Base-by-base conservation (phyloP, 64 coral and sea anemone species). In the Anthopleura sola region DNA sequence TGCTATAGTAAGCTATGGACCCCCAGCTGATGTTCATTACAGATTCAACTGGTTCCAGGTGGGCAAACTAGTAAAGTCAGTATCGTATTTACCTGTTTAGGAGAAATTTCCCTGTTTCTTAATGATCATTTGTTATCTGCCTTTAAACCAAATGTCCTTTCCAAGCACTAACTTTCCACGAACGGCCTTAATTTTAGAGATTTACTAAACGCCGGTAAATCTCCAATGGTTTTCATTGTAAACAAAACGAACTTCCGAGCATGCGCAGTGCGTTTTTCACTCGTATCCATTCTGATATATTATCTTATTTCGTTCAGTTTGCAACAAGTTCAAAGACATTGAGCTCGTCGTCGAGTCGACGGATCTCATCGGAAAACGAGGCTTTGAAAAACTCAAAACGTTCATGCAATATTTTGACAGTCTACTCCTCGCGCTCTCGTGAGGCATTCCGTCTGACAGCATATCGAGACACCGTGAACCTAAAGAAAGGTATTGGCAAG, bases 351-450 rank as follows among this genome's bases (percentile, higher is more conserved):
- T 91, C 7, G 89, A 91, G 57, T 58, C 56, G 19, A 86, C 89
- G 24, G 74, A 84, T 24, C 5, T 36, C 9, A 66, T 91, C 29
- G 89, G 83, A 26, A 58, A 86, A 86, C 39, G 39, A 21, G 16
- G 64, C 37, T 81, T 86, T 26, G 75, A 66, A 8, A 50, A 82
- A 40, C 32, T 86, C 36, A 91, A 91, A 91, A 14, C 29, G 5
- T 91, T 91, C 57, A 37, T 78, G 3, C 84, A 86, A 54, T 85
- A 86, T 19, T 86, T 91, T 91, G 75, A 78, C 86, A 5, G 77
- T 64, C 36, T 91, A 81, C 28, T 83, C 83, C n/a, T 57, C 84
- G 5, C 40, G 75, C 3, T 26, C 83, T 15, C 36, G 57, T 37
- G 76, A 80, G 16, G 51, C 82, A 16, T 47, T 68, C 36, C 83